A percentile compares a stretch with the other conserved stretches of the same genome.
phyloP scores from a whole-genome alignment of 2,888 invertebrate genomes.

The Drosophila mimica region DNA sequence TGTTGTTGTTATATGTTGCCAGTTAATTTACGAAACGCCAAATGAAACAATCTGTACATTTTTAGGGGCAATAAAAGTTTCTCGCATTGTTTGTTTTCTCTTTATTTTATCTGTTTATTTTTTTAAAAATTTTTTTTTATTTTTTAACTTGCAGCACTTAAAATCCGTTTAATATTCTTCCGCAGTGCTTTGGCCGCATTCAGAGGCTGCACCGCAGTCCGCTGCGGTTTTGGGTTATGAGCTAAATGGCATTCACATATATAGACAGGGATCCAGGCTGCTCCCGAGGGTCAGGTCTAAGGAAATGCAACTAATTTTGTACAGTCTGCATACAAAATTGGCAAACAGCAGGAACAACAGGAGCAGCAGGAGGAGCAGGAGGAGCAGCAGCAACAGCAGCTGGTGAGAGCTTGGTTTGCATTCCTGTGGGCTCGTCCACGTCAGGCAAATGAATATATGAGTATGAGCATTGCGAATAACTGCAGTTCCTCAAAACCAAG shows the following conservation, averaged over 20 bases:
- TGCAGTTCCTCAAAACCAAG: conserved; percentile 80
- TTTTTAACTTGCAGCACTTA: conserved; percentile 70
- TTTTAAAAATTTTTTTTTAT: conserved; percentile 22
- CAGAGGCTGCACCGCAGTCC: conserved; percentile 58
- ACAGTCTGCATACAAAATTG: conserved; percentile 58
- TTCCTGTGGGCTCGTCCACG: conserved; percentile 62
- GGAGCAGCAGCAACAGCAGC: not conserved
- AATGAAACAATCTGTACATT: conserved; percentile 47
- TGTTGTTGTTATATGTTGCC: conserved; percentile 36
- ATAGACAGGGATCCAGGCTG: not conserved
- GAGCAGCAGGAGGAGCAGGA: not conserved
- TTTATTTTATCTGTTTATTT: conserved; percentile 5
- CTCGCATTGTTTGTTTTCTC: conserved; percentile 11
- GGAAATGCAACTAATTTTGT: conserved; percentile 71
- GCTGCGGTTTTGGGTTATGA: conserved; percentile 53
- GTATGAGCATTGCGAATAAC: conserved; percentile 72
- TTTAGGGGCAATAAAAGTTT: not conserved
- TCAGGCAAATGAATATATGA: conserved; percentile 78
- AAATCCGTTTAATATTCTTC: conserved; percentile 78
- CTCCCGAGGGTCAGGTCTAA: conserved; percentile 16
- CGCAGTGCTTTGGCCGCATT: conserved; percentile 80
- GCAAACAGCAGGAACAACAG: conserved; percentile 40
- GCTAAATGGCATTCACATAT: conserved; percentile 31
- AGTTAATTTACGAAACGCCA: conserved; percentile 61
- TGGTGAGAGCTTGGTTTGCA: conserved; percentile 2